Evolutionary conservation across 1,140 invertebrate species (phyloP).

Genomic region (Drosophila fuyamai): DNA sequence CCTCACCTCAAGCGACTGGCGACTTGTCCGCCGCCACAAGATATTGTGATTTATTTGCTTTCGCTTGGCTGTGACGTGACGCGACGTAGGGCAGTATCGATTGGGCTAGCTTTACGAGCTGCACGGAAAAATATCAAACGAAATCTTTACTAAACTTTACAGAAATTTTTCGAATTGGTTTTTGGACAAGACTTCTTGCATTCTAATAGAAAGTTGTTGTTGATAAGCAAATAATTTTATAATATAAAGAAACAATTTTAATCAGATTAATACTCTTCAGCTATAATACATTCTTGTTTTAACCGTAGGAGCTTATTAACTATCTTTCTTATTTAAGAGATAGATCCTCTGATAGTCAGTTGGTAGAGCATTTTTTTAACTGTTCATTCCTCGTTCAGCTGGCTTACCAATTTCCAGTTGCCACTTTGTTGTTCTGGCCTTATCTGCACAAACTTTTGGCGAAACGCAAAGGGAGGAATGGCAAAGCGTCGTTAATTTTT

Average conservation of each 20-base stretch:
- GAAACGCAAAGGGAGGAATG: conserved; percentile 40
- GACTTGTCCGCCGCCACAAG: conserved; percentile 69
- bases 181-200: too few species aligned
- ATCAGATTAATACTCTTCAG: too few species aligned
- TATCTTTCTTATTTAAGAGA: too few species aligned
- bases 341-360: too few species aligned
- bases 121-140: conserved; percentile 5
- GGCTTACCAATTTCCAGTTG: conserved; percentile 48
- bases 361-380: conserved; percentile 1
- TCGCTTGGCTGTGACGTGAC: conserved; percentile 68
- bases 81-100: conserved; percentile 39
- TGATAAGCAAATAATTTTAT: too few species aligned
- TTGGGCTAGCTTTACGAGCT: conserved; percentile 56
- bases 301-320: too few species aligned
- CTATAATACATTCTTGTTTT: too few species aligned
- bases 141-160: too few species aligned
- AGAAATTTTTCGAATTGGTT: too few species aligned
- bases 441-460: conserved; percentile 73
- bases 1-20: conserved; percentile 71
- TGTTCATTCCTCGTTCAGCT: neutral
- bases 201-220: too few species aligned
- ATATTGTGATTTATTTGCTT: conserved; percentile 83
- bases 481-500: conserved; percentile 79
- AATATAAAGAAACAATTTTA: too few species aligned
- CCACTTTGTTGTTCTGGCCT: conserved; percentile 65